These are phyloP conservation scores for Leptobrachium ailaonicum DNA, from an alignment of 2,113 vertebrate species.

Conservation along the genomic window DNA sequence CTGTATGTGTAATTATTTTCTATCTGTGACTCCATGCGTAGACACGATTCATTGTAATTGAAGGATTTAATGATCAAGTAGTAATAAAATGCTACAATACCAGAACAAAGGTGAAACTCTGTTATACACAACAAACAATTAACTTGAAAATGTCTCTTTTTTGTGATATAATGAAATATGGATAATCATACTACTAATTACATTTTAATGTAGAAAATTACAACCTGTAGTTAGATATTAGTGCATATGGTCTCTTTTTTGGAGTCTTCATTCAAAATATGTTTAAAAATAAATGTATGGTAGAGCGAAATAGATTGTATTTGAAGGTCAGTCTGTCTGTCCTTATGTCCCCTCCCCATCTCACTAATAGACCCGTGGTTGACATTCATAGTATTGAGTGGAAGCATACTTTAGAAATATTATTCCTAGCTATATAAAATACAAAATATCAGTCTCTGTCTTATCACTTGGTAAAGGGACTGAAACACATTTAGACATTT, in stretches of 20 bases:
- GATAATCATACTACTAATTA: not conserved
- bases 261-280: no score
- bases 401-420: no score
- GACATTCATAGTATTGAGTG: no score
- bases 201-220: constrained; percentile 5
- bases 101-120: constrained; percentile 18
- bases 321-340: no score
- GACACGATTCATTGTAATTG: not conserved
- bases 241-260: not conserved
- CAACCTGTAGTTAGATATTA: constrained; percentile 6
- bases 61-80: constrained; percentile 29
- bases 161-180: not conserved
- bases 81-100: not conserved
- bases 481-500: no score
- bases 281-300: no score
- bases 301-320: no score
- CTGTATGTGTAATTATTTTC: constrained; percentile 3
- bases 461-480: no score
- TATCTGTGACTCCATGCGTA: not conserved
- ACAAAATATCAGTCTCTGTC: no score
- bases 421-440: no score
- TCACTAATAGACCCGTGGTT: no score
- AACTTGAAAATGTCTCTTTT: constrained; percentile 14
- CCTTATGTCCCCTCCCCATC: no score
- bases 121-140: constrained; percentile 33